Conservation (phyloP, 2,797 vertebrate genomes). For the Semaprochilodus insignis region DNA sequence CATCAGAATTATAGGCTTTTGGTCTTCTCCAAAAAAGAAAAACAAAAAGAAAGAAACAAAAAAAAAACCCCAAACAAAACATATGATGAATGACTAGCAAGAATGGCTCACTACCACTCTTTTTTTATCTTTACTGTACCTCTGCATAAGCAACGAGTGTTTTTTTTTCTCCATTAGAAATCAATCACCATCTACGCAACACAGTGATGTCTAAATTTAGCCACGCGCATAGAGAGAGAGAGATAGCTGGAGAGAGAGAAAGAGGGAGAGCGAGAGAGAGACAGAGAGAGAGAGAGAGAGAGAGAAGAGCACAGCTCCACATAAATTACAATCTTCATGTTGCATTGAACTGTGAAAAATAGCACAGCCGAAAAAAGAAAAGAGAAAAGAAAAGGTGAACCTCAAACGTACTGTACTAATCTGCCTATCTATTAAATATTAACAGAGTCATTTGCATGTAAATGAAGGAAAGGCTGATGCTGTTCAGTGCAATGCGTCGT, state of each 20-base stretch:
- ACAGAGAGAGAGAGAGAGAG: slow-evolving; percentile 41
- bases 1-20: slow-evolving; percentile 74
- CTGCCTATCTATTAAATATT: slow-evolving; percentile 86
- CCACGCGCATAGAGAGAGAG: slow-evolving; percentile 75
- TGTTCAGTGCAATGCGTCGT: slow-evolving; percentile 74
- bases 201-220: slow-evolving; percentile 93
- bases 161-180: slow-evolving; percentile 79
- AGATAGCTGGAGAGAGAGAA: slow-evolving; percentile 17
- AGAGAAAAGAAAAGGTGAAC: slow-evolving; percentile 74
- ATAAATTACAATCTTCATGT: slow-evolving; percentile 93
- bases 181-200: slow-evolving; percentile 88
- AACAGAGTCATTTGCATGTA: slow-evolving; percentile 88
- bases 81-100: slow-evolving; percentile 62
- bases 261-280: slow-evolving; percentile 56
- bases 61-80: slow-evolving; percentile 50
- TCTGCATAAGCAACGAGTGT: slow-evolving; percentile 78
- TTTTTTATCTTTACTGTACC: slow-evolving; percentile 73
- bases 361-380: slow-evolving; percentile 79
- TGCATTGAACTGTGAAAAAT: slow-evolving; percentile 88
- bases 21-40: slow-evolving; percentile 68
- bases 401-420: slow-evolving; percentile 71
- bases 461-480: slow-evolving; percentile 79
- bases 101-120: slow-evolving; percentile 69
- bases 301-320: slow-evolving; percentile 84
- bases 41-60: slow-evolving; percentile 20